Base-by-base conservation (phyloP, 2,888 invertebrate genomes). In the Drosophila anceps region DNA sequence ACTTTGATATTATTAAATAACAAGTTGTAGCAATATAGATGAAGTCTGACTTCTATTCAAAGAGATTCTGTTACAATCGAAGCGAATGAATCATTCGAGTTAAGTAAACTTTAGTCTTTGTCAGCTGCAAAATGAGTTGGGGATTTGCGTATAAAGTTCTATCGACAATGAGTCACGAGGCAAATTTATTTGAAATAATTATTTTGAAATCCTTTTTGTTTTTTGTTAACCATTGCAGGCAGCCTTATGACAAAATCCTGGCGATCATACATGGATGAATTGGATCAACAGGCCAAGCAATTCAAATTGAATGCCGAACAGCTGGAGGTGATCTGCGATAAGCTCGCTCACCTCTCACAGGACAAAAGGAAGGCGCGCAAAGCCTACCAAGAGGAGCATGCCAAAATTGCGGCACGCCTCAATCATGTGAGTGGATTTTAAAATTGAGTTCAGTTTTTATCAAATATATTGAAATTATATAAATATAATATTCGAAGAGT, bases 331-430 rank as follows among this genome's bases (percentile, higher is more conserved):
- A 95, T 96, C 74, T 97, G 97, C 13, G 98, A 98, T 86, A 96
- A 97, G 81, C 94, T 98, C 76, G 95, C 95, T 79, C 94, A 95
- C 44, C 94, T 98, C 67, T 96, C 97, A 92, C 94, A 95, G n/a
- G 98, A 98, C 91, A 96, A 98, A 92, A 95, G 98, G 90, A 96
- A 96, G 92, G 95, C 97, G 6, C 95, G 97, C 82, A 98, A 98
- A 93, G 94, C 95, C 59, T 98, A 98, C 92, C 96, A 97, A 90
- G 98, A 98, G 91, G 98, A 98, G 91, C 96, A 98, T 91, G 94
- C 95, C 69, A 96, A 97, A 92, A 96, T 98, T 87, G 95, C 96
- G 58, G 95, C 96, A 64, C 96, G 97, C 91, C 96, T 97, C 90
- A 95, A 95, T 83, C 96, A 96, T 94, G 97, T 96, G 93, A 94